A percentile compares a stretch with the other conserved stretches of the same genome.
phyloP scores from a whole-genome alignment of 2,888 invertebrate genomes.

The Rhingia rostrata region DNA sequence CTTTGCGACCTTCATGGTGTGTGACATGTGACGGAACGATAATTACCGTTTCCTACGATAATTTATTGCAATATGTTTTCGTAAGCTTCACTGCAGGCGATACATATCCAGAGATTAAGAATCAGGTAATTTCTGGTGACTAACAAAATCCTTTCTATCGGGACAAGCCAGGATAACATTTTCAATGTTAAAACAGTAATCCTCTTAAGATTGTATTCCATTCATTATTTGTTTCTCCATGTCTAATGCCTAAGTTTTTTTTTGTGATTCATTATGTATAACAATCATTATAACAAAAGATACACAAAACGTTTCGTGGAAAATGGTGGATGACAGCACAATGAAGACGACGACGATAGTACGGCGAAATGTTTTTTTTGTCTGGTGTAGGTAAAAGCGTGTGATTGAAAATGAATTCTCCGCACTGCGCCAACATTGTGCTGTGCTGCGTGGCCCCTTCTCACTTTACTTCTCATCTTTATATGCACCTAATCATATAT shows the following conservation, averaged over 20 bases:
- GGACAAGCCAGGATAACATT: too few species aligned
- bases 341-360: conserved; percentile 6
- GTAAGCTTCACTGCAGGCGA: too few species aligned
- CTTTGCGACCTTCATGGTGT: too few species aligned
- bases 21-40: too few species aligned
- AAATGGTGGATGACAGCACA: conserved; percentile 12
- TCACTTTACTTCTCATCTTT: conserved; percentile 21
- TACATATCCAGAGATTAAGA: too few species aligned
- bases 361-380: background rate
- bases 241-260: background rate
- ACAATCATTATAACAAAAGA: conserved; percentile 22
- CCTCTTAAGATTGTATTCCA: background rate
- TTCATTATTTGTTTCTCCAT: background rate
- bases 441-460: background rate
- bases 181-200: too few species aligned
- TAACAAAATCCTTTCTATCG: too few species aligned
- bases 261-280: background rate
- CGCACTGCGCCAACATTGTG: conserved; percentile 55
- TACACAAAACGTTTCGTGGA: conserved; percentile 11
- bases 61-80: too few species aligned
- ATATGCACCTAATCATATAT: conserved; percentile 33
- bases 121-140: too few species aligned
- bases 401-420: conserved; percentile 45
- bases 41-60: too few species aligned
- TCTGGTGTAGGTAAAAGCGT: conserved; percentile 22